Conservation (phyloP, 2,888 invertebrate genomes). For the Ectemnius cavifrons region DNA sequence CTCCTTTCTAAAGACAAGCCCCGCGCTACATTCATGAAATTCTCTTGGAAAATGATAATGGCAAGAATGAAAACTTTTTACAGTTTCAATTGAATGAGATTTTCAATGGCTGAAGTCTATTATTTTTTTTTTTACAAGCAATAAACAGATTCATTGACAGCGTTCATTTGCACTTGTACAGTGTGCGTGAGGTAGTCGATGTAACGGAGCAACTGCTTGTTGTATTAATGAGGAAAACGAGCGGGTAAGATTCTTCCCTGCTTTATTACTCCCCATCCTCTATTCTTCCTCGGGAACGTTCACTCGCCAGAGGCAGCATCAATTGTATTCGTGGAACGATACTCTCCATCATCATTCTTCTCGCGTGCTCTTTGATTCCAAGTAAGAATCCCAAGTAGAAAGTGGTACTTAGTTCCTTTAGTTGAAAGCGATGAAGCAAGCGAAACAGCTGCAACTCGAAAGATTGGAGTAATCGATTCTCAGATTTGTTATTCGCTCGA, state of each 20-base stretch:
- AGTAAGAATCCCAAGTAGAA: no score
- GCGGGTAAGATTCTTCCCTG: constrained; percentile 27
- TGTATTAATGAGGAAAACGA: constrained; percentile 43
- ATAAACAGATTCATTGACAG: constrained; percentile 33
- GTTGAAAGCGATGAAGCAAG: no score
- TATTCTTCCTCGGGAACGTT: constrained; percentile 18
- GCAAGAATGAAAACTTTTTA: no score
- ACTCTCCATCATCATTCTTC: no score
- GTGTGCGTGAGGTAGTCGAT: constrained; percentile 20
- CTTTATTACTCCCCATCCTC: not conserved
- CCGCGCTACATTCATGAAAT: constrained; percentile 26
- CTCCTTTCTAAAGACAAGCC: constrained; percentile 36
- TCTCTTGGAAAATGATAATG: not conserved
- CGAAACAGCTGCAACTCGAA: no score
- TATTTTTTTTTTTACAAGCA: not conserved
- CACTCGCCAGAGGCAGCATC: constrained; percentile 4
- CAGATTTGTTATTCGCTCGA: no score
- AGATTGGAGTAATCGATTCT: no score
- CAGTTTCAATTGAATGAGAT: not conserved
- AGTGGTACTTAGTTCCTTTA: no score
- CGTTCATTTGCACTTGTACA: constrained; percentile 30
- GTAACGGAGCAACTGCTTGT: constrained; percentile 28
- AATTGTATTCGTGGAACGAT: constrained; percentile 8
- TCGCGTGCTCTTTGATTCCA: no score
- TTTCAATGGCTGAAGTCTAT: no score